A percentile compares a stretch with the other conserved stretches of the same genome.
phyloP scores from a whole-genome alignment of 2,797 vertebrate genomes.

The Nannoperca obscura region DNA sequence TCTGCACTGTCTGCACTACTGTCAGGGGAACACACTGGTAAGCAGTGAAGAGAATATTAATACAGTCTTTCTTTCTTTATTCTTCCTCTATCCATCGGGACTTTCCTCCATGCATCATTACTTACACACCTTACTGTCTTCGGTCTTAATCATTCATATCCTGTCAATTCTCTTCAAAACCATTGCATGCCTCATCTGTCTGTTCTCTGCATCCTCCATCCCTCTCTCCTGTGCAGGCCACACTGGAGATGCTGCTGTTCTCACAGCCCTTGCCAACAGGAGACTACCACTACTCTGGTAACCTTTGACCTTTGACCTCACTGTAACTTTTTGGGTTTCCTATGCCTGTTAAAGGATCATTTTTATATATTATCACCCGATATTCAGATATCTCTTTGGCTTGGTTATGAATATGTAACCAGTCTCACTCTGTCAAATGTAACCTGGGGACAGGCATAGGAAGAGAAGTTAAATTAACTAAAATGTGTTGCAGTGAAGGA shows the following conservation, averaged over 20 bases:
- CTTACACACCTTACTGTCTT: not conserved
- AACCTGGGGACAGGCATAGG: not conserved
- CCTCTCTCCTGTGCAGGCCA: constrained; percentile 70
- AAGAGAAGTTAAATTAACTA: not conserved
- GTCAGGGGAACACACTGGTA: constrained; percentile 82
- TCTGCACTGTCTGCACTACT: constrained; percentile 83
- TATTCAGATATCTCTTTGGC: not conserved
- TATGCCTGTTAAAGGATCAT: not conserved
- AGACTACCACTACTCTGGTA: constrained; percentile 88
- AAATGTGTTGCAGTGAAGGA: not conserved
- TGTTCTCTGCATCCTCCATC: constrained; percentile 25
- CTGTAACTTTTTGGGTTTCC: not conserved
- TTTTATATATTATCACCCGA: not conserved
- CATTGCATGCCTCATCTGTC: constrained; percentile 43
- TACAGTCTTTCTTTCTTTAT: not conserved
- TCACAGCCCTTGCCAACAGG: constrained; percentile 72
- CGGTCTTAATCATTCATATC: not conserved
- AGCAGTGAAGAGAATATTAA: constrained; percentile 9
- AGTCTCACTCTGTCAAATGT: not conserved
- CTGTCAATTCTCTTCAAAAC: constrained; percentile 11
- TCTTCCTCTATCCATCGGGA: not conserved
- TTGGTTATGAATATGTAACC: not conserved
- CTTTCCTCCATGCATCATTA: constrained; percentile 5
- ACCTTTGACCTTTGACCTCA: constrained; percentile 48
- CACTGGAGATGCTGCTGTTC: constrained; percentile 86